Percentiles rank a stretch among this genome's conserved stretches.
phyloP scores from a whole-genome alignment of 2,797 vertebrate genomes.

The Jordanella pulchra region DNA sequence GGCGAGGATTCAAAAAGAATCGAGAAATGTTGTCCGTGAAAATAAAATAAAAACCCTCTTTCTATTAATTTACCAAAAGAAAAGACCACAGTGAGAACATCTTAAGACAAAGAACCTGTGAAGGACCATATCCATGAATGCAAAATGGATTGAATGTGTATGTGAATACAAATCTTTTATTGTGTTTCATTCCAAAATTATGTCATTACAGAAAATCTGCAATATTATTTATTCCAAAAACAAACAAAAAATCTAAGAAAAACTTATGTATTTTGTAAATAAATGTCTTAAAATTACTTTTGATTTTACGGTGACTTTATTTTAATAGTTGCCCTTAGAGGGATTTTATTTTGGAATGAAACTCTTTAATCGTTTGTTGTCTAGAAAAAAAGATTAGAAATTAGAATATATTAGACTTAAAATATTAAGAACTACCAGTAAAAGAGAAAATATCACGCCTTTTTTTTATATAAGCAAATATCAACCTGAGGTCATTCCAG shows the following conservation, averaged over 20 bases:
- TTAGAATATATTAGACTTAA: constrained; percentile 65
- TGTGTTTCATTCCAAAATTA: constrained; percentile 75
- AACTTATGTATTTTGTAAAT: constrained; percentile 60
- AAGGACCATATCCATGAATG: constrained; percentile 61
- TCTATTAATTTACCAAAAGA: constrained; percentile 61
- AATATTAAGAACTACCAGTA: constrained; percentile 76
- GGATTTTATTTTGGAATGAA: constrained; percentile 71
- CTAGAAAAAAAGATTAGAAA: constrained; percentile 72
- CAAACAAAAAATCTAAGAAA: constrained; percentile 36
- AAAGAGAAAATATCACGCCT: constrained; percentile 60
- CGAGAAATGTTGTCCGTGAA: constrained; percentile 53
- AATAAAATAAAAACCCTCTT: constrained; percentile 43
- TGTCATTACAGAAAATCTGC: constrained; percentile 25
- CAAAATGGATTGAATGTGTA: constrained; percentile 70
- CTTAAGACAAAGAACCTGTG: constrained; percentile 44
- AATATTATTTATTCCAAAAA: constrained; percentile 40
- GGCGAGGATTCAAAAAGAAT: constrained; percentile 36
- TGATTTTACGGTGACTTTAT: constrained; percentile 55
- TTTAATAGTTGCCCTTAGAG: constrained; percentile 60
- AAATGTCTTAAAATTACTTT: constrained; percentile 36
- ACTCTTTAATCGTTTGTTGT: constrained; percentile 66
- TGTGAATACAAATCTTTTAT: constrained; percentile 48
- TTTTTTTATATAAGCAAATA: constrained; percentile 58
- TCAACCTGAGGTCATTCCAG: constrained; percentile 50
- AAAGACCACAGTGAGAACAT: constrained; percentile 52